These are phyloP conservation scores for Lytechinus variegatus DNA, from an alignment of 35 echinoderm and acorn worm species.

Conservation along the genomic window DNA sequence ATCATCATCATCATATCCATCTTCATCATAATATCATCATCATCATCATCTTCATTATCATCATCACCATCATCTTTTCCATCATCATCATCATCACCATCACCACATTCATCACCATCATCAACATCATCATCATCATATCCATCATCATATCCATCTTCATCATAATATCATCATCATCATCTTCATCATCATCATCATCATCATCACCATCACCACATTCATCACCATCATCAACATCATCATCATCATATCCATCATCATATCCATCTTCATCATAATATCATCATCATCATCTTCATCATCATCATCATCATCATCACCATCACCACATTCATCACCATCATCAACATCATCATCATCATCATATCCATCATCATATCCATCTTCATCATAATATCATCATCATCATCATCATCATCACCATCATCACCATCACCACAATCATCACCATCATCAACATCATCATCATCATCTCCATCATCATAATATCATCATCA, in stretches of 20 bases:
- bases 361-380: conserved; percentile 11
- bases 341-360: conserved; percentile 15
- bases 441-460: conserved; percentile 24
- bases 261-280: too few relatives aligned
- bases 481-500: conserved; percentile 36
- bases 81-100: not conserved
- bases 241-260: not conserved
- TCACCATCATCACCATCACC: conserved; percentile 15
- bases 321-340: conserved; percentile 1
- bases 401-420: conserved; percentile 35
- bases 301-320: conserved; percentile 18
- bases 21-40: not conserved
- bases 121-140: not conserved
- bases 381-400: not conserved
- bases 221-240: not conserved
- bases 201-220: not conserved
- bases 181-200: not conserved
- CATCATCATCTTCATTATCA: not conserved
- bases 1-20: not conserved
- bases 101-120: not conserved
- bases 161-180: not conserved
- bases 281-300: not conserved
- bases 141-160: not conserved
- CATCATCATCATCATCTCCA: conserved; percentile 20
- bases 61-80: not conserved